Percentiles rank a stretch among this genome's conserved stretches.
Conservation (phyloP, 2,888 invertebrate species). For the Sinodicranocentrus sp. region DNA sequence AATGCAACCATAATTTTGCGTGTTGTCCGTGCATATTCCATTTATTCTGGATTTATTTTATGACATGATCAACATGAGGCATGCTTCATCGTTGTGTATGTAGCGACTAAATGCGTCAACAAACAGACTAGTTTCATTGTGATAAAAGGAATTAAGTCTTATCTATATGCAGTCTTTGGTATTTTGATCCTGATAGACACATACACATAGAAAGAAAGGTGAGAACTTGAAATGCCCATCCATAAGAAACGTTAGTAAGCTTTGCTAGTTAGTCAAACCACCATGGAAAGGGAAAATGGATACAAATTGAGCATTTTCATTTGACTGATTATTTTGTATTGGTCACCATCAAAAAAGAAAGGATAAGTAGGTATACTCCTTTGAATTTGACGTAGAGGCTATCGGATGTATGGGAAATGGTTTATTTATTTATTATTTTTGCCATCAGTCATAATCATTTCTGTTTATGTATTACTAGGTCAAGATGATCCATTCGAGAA, state of each 20-base stretch:
- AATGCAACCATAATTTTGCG: background rate
- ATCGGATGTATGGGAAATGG: background rate
- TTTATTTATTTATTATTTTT: background rate
- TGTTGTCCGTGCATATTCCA: background rate
- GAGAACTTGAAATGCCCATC: background rate
- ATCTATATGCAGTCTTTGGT: slow-evolving; percentile 3
- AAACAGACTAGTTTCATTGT: background rate
- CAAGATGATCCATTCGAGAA: slow-evolving; percentile 69
- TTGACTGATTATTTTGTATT: background rate
- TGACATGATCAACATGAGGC: no score
- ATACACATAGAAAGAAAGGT: background rate
- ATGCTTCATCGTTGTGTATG: no score
- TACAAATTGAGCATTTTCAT: background rate
- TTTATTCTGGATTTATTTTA: no score
- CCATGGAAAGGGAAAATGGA: background rate
- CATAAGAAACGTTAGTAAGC: background rate
- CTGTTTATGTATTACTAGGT: slow-evolving; percentile 45
- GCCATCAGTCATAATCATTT: background rate
- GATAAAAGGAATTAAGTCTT: background rate
- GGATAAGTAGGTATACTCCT: no score
- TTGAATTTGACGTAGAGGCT: background rate
- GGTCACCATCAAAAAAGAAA: no score
- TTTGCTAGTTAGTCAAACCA: background rate
- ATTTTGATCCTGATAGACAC: background rate
- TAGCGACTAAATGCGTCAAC: background rate